A percentile compares a stretch with the other conserved stretches of the same genome.
These are phyloP conservation scores for Xanthia togata DNA, from an alignment of 2,888 invertebrate genomes.

Conservation along the genomic window DNA sequence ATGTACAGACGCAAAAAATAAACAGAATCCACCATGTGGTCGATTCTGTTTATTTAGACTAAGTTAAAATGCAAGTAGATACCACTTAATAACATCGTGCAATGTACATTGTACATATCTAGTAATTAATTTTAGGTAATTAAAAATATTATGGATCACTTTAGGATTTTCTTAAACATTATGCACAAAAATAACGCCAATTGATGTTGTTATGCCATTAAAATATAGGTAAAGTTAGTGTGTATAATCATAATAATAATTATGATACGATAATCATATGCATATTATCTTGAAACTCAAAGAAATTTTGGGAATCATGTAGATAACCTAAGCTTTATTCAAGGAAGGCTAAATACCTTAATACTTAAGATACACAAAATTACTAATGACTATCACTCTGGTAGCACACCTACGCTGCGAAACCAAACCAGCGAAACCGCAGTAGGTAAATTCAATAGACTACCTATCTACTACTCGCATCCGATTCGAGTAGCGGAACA, in stretches of 20 bases:
- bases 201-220: constrained; percentile 64
- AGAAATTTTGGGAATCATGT: background rate
- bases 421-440: no score
- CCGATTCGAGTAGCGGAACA: no score
- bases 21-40: no score
- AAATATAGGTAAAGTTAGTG: constrained; percentile 26
- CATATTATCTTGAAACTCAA: constrained; percentile 4
- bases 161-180: constrained; percentile 38
- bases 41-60: constrained; percentile 9
- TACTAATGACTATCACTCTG: no score
- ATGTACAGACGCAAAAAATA: no score
- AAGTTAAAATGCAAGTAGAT: constrained; percentile 8
- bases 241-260: constrained; percentile 9
- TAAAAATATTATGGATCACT: constrained; percentile 34
- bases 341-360: background rate
- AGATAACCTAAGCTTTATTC: background rate
- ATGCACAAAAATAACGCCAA: constrained; percentile 70
- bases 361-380: background rate
- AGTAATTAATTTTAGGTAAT: constrained; percentile 12
- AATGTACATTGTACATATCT: constrained; percentile 39
- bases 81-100: constrained; percentile 9
- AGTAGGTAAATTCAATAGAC: no score
- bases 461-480: no score
- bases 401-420: no score
- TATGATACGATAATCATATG: background rate